Percentiles rank a stretch among this genome's conserved stretches.
Conservation (phyloP, 1,140 invertebrate species). For the Limonius californicus region DNA sequence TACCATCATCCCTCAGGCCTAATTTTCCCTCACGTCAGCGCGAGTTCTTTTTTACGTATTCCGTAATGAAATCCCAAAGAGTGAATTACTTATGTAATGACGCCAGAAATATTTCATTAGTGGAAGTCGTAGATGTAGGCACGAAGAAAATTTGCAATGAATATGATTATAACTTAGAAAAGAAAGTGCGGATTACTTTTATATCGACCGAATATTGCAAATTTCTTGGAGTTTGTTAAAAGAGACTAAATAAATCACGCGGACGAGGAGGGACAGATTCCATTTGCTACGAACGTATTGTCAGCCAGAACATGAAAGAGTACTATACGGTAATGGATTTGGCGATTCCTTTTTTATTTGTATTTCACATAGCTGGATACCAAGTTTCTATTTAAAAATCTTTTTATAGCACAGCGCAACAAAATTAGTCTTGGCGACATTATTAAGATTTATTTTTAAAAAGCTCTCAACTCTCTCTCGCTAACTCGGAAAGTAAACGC, state of each 20-base stretch:
- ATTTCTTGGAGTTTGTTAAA: background rate
- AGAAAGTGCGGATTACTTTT: too few species aligned
- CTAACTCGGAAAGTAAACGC: too few species aligned
- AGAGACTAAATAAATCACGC: background rate
- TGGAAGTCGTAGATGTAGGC: too few species aligned
- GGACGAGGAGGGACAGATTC: background rate
- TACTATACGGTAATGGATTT: background rate
- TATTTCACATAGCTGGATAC: background rate
- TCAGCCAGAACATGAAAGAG: background rate
- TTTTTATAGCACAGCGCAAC: too few species aligned
- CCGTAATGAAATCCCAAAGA: background rate
- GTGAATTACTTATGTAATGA: background rate
- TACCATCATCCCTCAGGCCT: background rate
- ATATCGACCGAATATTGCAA: too few species aligned
- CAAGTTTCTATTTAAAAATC: too few species aligned
- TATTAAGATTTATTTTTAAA: too few species aligned
- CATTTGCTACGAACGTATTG: background rate
- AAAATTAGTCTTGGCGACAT: too few species aligned
- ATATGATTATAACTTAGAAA: too few species aligned
- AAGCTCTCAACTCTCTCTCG: too few species aligned
- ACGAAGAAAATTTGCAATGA: too few species aligned
- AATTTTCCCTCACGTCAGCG: conserved; percentile 1
- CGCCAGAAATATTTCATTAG: background rate
- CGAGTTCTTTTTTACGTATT: background rate
- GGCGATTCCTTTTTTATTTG: background rate